phyloP scores from a whole-genome alignment of 1,140 invertebrate species.

The Rhizoglyphus robini region DNA sequence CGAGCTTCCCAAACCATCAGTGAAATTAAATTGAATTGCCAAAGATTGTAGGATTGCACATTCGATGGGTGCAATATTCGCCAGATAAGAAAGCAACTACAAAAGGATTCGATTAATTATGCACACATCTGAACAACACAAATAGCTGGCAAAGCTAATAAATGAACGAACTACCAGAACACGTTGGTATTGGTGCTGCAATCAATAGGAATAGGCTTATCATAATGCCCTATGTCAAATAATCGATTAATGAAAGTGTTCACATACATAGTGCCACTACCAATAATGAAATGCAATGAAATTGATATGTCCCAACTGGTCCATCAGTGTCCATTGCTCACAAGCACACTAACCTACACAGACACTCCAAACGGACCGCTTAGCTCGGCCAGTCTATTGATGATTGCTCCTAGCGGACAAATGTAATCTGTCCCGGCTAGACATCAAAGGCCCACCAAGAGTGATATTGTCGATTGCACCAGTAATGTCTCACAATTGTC shows the following conservation, averaged over 20 bases:
- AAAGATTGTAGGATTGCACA: no score
- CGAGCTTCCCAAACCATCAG: no score
- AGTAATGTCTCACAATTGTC: no score
- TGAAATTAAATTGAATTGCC: no score
- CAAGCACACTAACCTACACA: neutral
- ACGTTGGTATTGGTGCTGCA: neutral
- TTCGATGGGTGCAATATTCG: neutral
- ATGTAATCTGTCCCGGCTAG: neutral
- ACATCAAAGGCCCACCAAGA: neutral
- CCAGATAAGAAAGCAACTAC: neutral
- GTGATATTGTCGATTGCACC: neutral
- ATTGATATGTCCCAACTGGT: neutral
- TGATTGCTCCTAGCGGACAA: neutral
- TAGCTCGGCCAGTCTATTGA: neutral
- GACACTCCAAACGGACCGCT: neutral
- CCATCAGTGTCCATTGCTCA: neutral
- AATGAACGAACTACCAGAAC: no score
- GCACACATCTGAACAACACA: neutral
- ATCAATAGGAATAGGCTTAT: neutral
- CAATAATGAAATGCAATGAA: neutral
- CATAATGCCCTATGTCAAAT: no score
- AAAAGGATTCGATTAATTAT: neutral
- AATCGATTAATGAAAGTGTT: constrained; percentile 9
- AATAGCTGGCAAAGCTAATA: neutral
- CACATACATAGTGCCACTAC: neutral